Evolutionary conservation across 2,113 vertebrate genomes (phyloP), one percentile per base, ranked within the genome.

Genomic region (Rallus limicola): DNA sequence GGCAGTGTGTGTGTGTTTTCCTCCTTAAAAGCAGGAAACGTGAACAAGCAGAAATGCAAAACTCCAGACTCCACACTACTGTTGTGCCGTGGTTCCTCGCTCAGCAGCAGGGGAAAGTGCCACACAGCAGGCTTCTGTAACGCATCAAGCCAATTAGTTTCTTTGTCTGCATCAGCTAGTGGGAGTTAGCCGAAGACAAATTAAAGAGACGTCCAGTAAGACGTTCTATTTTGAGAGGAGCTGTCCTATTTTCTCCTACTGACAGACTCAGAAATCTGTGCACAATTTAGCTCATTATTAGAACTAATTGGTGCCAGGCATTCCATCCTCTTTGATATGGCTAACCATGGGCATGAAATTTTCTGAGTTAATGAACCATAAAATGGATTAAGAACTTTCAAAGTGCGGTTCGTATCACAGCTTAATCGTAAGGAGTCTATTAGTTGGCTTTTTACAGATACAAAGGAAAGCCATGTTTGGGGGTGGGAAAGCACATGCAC

Each of bases 241-340:
- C 86, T 76, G 90, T 69, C 91, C 95, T 60, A 38, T 93, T 95
- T 95, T 75, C 88, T 92, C 91, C 29, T 38, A 29, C 67, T 69
- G 90, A 87, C 86, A 79, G 75, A 25, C 91, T 93, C 86, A 14
- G 46, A 92, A 95, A 93, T 42, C 86, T 23, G 90, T 5, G 72
- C 90, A 69, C 90, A 91, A 58, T 94, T 97, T 59, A 95, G 91
- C 95, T 95, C 91, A 38, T 95, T 97, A 96, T 95, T 92, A 94
- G 94, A 76, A 70, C 95, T 97, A 97, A 98, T 95, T 97, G 92
- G 95, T 91, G 95, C 94, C 86, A 91, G 94, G 94, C 96, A 95
- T 94, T 93, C 92, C 96, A 34, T 83, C 88, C 88, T 78, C 91
- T 94, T 85, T 75, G 96, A 97, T 96, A 94, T 17, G 23, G 94